These are phyloP conservation scores for Lottia gigantea DNA, from an alignment of 2,888 invertebrate genomes.

Conservation along the genomic window DNA sequence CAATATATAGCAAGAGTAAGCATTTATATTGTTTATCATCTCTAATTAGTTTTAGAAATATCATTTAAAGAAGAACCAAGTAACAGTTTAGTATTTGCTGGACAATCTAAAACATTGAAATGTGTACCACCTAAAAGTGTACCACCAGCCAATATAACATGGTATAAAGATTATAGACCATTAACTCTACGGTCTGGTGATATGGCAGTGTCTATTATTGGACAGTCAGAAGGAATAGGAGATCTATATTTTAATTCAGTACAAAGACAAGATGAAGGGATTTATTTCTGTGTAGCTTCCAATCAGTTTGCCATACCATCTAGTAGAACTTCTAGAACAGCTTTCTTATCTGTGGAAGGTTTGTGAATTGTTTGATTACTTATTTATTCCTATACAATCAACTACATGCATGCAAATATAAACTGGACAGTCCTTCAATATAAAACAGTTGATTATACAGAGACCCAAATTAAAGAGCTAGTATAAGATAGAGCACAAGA, in stretches of 20 bases:
- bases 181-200: conserved; percentile 38
- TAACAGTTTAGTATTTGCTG: conserved; percentile 45
- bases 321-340: conserved; percentile 48
- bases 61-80: conserved; percentile 48
- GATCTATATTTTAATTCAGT: conserved; percentile 50
- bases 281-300: conserved; percentile 59
- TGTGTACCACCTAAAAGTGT: conserved; percentile 63
- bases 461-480: no score
- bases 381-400: no score
- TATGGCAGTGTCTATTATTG: conserved; percentile 32
- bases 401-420: no score
- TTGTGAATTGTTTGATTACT: neutral
- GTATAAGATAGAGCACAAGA: no score
- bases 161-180: conserved; percentile 59
- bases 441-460: neutral
- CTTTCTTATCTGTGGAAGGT: conserved; percentile 48
- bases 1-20: no score
- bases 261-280: conserved; percentile 55
- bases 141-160: conserved; percentile 60
- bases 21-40: neutral
- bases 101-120: conserved; percentile 51
- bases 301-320: conserved; percentile 50
- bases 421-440: neutral
- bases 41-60: conserved; percentile 51
- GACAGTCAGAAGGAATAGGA: conserved; percentile 35